Conservation (phyloP, 2,888 invertebrate species). For the Chrysotoxum bicinctum region DNA sequence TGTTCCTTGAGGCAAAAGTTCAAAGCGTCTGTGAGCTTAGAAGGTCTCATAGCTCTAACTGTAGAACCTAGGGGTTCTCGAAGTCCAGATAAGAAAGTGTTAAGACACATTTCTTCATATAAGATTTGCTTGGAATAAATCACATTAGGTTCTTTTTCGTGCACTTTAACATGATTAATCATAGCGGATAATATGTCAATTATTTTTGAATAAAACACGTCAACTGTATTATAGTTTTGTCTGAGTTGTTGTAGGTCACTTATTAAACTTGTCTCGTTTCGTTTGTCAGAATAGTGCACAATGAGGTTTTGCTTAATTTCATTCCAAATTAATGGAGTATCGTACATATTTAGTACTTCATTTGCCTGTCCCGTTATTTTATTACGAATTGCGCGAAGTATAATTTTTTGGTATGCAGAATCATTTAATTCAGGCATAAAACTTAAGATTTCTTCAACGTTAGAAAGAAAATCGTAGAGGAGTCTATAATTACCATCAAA, state of each 20-base stretch:
- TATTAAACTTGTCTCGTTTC: conserved; percentile 62
- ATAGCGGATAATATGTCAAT: conserved; percentile 28
- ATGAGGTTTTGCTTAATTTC: conserved; percentile 66
- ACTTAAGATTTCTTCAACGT: conserved; percentile 67
- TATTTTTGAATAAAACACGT: conserved; percentile 50
- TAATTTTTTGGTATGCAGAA: conserved; percentile 44
- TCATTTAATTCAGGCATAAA: conserved; percentile 38
- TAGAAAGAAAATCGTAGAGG: conserved; percentile 61
- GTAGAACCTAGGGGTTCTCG: conserved; percentile 72
- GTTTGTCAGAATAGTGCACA: conserved; percentile 61
- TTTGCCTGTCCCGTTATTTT: conserved; percentile 72
- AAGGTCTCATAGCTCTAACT: conserved; percentile 73
- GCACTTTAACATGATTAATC: conserved; percentile 38
- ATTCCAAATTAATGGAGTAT: conserved; percentile 58
- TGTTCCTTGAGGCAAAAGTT: conserved; percentile 67
- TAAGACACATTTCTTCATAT: conserved; percentile 72
- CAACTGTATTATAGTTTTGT: conserved; percentile 53
- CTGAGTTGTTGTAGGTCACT: conserved; percentile 59
- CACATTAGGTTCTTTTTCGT: conserved; percentile 60
- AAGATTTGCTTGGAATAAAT: conserved; percentile 61
- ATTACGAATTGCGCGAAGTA: conserved; percentile 70
- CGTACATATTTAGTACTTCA: conserved; percentile 70
- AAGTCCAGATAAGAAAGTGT: conserved; percentile 68
- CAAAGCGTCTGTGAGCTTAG: conserved; percentile 62
- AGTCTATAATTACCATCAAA: conserved; percentile 49